Evolutionary conservation across 2,113 vertebrate genomes (phyloP), one percentile per base, ranked within the genome.

Genomic region (Grammomys surdaster): DNA sequence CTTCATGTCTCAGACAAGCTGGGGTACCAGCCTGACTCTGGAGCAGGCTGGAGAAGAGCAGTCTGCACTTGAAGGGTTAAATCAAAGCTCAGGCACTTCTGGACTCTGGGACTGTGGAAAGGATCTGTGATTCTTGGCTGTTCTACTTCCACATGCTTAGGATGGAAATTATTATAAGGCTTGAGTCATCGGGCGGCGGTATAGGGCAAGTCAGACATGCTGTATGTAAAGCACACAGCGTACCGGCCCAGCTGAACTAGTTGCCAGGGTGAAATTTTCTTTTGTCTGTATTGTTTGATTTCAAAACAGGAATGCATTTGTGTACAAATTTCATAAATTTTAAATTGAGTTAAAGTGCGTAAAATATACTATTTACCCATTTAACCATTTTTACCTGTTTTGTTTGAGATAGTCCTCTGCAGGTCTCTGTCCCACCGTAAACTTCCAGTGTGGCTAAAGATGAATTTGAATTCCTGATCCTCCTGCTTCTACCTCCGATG

Each of bases 281-380:
- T 90, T 63, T 60, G 14, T 94, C 75, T 90, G 16, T 76, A 78
- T 84, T 60, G 33, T 90, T 75, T 92, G 93, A 46, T 22, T 72
- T 93, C 95, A 77, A 40, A 78, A 56, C 43, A 93, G 72, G 78
- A 87, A 51, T 46, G 17, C 60, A 73, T 75, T 69, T 95, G 28
- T 60, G 40, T 33, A 24, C 31, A 82, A 31, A 77, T 88, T 82
- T 80, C 70, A 63, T 26, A 65, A 17, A 54, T 46, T 46, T 43
- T 60, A 51, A 87, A 36, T 11, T 95, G 22, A 58, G 31, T 9
- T 56, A 65, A 51, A 67, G 58, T 67, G 26, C 60, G 70, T 1
- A 20, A 26, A 28, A 48, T 54, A 20, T 51, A 46, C 17, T 22
- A 20, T 73, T 84, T 75, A 36, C 19, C 19, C 63, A 56, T 7